Evolutionary conservation across 2,113 vertebrate species (phyloP).

Genomic region (Poeciliopsis retropinna): DNA sequence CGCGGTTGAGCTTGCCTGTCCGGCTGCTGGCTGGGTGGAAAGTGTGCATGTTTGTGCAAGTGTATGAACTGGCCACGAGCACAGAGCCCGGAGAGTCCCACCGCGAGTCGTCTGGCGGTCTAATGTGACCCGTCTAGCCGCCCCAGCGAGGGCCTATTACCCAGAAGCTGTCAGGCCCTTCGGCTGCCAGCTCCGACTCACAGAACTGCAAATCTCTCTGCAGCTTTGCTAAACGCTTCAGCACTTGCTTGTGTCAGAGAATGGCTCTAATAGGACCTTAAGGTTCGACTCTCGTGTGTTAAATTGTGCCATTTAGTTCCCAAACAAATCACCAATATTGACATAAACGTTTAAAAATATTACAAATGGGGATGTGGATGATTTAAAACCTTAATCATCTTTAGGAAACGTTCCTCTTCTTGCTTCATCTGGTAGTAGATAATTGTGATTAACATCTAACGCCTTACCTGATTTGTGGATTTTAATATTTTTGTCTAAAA

Average conservation of each 20-base stretch:
- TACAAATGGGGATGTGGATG: too few relatives aligned
- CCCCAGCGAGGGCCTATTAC: conserved; percentile 61
- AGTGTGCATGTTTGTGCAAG: not conserved
- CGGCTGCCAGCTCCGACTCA: conserved; percentile 44
- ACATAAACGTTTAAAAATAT: too few relatives aligned
- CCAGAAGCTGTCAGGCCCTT: conserved; percentile 56
- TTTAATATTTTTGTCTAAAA: too few relatives aligned
- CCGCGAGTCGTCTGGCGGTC: conserved; percentile 50
- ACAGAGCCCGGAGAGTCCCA: conserved; percentile 36
- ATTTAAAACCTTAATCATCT: too few relatives aligned
- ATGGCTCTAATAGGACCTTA: not conserved
- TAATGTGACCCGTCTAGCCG: conserved; percentile 42
- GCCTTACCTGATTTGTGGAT: too few relatives aligned
- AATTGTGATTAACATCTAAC: too few relatives aligned
- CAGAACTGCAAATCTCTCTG: conserved; percentile 4
- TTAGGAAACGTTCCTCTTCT: too few relatives aligned
- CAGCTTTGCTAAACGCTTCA: conserved; percentile 6
- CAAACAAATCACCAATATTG: too few relatives aligned
- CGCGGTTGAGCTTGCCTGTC: not conserved
- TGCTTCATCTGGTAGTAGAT: too few relatives aligned
- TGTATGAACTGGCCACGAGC: conserved; percentile 39
- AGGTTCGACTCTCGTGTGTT: not conserved
- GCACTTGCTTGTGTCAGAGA: conserved; percentile 12
- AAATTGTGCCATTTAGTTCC: too few relatives aligned
- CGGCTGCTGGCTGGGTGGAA: conserved; percentile 26